Conservation (phyloP, 92 coral and sea anemone species). For the Pocillopora meandrina region DNA sequence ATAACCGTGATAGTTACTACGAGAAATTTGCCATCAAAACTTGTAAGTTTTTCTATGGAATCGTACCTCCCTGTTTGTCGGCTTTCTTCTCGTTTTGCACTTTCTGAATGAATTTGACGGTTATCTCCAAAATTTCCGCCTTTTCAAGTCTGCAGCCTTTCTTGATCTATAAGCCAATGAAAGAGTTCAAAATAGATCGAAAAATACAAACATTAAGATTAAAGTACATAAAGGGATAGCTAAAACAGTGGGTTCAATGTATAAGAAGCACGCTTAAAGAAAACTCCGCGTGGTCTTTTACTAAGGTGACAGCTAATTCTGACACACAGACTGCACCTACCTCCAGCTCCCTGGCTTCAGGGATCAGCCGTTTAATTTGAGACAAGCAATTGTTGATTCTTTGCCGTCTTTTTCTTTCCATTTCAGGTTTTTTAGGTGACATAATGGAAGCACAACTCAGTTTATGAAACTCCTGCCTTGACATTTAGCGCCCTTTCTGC, state of each 20-base stretch:
- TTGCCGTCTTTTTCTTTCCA: slow-evolving; percentile 40
- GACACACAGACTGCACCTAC: background rate
- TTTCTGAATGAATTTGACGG: slow-evolving; percentile 36
- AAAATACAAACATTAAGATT: no score
- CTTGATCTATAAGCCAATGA: slow-evolving; percentile 14
- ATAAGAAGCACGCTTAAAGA: background rate
- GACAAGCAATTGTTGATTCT: slow-evolving; percentile 39
- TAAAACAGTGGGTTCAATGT: background rate
- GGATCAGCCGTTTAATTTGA: slow-evolving; percentile 38
- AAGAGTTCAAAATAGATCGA: no score
- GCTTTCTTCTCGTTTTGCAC: slow-evolving; percentile 4
- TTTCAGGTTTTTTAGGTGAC: slow-evolving; percentile 45
- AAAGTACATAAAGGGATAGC: no score
- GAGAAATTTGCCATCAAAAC: no score
- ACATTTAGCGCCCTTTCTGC: slow-evolving; percentile 35
- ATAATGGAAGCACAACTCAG: background rate
- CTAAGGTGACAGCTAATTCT: background rate
- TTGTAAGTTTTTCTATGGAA: background rate
- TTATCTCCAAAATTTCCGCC: slow-evolving; percentile 43
- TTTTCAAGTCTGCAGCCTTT: slow-evolving; percentile 51
- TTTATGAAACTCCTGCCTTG: slow-evolving; percentile 31
- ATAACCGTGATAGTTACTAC: background rate
- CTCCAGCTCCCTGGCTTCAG: slow-evolving; percentile 47
- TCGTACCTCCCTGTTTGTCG: background rate
- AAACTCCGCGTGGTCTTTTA: background rate